A percentile compares a stretch with the other conserved stretches of the same genome.
Evolutionary conservation across 1,140 invertebrate species (phyloP).

Genomic region (Steinernema feltiae): DNA sequence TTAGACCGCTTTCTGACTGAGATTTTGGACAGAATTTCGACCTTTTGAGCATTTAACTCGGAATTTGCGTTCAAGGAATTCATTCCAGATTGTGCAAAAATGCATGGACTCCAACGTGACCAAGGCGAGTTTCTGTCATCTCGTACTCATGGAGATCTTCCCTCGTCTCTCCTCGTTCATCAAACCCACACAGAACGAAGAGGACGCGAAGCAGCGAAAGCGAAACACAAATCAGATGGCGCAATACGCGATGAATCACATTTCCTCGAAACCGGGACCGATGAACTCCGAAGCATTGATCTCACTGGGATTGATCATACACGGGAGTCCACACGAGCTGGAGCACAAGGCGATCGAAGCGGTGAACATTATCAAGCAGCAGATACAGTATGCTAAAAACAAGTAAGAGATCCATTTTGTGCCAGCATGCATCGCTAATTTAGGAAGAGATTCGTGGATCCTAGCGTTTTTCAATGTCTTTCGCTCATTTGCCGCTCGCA

Average conservation of each 20-base stretch:
- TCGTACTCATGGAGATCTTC: conserved; percentile 76
- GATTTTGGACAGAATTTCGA: too few relatives aligned
- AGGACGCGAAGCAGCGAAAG: background rate
- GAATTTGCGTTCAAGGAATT: background rate
- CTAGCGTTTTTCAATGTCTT: conserved; percentile 87
- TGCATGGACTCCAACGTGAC: conserved; percentile 72
- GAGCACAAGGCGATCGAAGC: conserved; percentile 48
- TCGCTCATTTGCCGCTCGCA: conserved; percentile 73
- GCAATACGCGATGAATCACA: background rate
- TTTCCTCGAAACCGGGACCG: background rate
- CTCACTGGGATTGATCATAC: conserved; percentile 36
- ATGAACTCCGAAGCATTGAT: conserved; percentile 28
- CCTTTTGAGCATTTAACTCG: background rate
- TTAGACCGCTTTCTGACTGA: too few relatives aligned
- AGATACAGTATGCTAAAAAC: conserved; percentile 28
- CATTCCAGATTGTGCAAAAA: conserved; percentile 60
- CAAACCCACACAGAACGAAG: background rate
- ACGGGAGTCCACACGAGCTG: conserved; percentile 36
- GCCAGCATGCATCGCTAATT: conserved; percentile 27
- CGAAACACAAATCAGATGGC: background rate
- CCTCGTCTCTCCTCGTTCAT: conserved; percentile 67
- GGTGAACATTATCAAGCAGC: conserved; percentile 31
- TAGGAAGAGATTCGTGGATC: conserved; percentile 70
- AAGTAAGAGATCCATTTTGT: conserved; percentile 28
- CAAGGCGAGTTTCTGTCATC: conserved; percentile 75